These are phyloP conservation scores for Dione juno DNA, from an alignment of 2,888 invertebrate species.

Conservation along the genomic window DNA sequence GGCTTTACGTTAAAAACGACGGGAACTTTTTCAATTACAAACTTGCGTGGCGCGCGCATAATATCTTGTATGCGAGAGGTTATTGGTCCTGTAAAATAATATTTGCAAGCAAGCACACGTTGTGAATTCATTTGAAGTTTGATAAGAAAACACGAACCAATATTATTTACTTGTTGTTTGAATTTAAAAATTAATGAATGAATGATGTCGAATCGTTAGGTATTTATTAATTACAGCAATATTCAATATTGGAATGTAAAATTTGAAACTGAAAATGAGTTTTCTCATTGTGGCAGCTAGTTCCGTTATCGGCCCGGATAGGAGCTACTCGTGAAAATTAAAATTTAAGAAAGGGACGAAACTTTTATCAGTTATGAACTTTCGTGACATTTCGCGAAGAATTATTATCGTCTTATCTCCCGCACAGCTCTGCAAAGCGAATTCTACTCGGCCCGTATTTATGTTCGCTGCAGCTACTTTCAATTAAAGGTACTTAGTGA, in stretches of 20 bases:
- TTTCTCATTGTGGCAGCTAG: constrained; percentile 49
- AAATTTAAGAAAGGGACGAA: constrained; percentile 78
- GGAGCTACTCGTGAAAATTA: constrained; percentile 72
- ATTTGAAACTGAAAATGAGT: constrained; percentile 27
- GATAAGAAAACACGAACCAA: background rate
- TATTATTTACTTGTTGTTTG: constrained; percentile 4
- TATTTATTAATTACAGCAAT: background rate
- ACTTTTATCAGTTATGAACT: constrained; percentile 83
- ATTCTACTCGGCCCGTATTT: constrained; percentile 66
- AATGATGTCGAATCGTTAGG: background rate
- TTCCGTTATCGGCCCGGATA: constrained; percentile 61
- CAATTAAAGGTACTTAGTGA: constrained; percentile 59
- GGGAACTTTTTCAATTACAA: constrained; percentile 82
- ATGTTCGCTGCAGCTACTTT: constrained; percentile 70
- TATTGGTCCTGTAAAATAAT: constrained; percentile 48
- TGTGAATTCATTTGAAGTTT: constrained; percentile 13
- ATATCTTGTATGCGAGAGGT: constrained; percentile 55
- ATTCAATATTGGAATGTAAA: constrained; percentile 4
- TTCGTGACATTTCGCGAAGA: constrained; percentile 80
- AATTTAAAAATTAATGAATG: background rate
- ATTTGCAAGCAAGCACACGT: constrained; percentile 37
- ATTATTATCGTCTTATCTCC: constrained; percentile 80
- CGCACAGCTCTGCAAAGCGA: constrained; percentile 65
- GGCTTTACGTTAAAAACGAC: constrained; percentile 64
- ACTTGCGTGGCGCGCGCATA: constrained; percentile 72